Percentiles rank a stretch among this genome's conserved stretches.
Conservation (phyloP, 2,113 vertebrate genomes). For the Lycocorax pyrrhopterus region DNA sequence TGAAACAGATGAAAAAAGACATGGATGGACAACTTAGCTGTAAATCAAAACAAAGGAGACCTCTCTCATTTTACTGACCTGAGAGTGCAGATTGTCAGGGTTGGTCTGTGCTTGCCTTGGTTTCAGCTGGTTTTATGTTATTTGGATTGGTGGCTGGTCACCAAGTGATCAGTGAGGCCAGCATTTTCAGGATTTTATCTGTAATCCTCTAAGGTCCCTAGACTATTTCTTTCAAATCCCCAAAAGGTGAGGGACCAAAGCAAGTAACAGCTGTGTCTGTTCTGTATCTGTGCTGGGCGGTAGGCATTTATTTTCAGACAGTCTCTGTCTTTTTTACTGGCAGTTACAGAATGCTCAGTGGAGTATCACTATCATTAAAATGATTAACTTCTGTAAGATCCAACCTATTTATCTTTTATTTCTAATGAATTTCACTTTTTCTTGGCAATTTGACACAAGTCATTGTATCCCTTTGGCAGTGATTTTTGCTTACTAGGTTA, state of each 20-base stretch:
- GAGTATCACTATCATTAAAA: not conserved
- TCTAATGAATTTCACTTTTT: not conserved
- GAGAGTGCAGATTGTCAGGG: not conserved
- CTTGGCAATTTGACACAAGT: not conserved
- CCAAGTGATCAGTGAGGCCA: not conserved
- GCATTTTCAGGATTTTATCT: not conserved
- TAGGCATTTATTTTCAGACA: not conserved
- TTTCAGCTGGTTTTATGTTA: not conserved
- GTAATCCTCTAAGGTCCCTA: not conserved
- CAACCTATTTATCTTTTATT: not conserved
- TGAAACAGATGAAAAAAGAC: not conserved
- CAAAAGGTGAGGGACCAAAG: not conserved
- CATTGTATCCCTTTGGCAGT: not conserved
- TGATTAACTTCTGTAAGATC: not conserved
- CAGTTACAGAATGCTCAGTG: not conserved
- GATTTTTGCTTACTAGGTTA: not conserved
- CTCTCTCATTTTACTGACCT: not conserved
- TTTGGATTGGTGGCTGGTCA: not conserved
- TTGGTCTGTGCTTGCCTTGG: not conserved
- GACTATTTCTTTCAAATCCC: not conserved
- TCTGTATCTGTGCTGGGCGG: not conserved
- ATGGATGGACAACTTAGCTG: accelerated
- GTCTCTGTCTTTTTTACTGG: not conserved
- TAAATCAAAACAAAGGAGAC: not conserved
- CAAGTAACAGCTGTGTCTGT: not conserved